Conservation (phyloP, 2,113 vertebrate species). For the Muscicapa adusta region DNA sequence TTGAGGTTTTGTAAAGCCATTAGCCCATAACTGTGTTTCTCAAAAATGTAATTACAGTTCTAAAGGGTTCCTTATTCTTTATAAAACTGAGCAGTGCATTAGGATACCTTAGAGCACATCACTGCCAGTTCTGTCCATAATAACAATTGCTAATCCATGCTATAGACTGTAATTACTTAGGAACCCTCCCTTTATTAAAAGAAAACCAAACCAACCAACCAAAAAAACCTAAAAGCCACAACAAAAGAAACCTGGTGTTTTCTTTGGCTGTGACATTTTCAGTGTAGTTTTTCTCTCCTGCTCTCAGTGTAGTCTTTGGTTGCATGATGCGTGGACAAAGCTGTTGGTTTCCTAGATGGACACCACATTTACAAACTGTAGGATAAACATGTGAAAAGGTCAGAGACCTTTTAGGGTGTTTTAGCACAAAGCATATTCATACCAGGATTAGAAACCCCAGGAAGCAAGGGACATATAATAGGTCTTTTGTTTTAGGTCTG, state of each 20-base stretch:
- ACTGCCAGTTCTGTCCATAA: not conserved
- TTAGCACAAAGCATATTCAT: not conserved
- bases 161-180: not conserved
- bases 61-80: not conserved
- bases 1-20: not conserved
- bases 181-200: not conserved
- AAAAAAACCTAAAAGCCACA: too few relatives aligned
- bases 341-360: not conserved
- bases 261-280: not conserved
- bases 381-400: not conserved
- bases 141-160: not conserved
- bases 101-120: not conserved
- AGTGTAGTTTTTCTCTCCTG: not conserved
- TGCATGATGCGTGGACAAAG: not conserved
- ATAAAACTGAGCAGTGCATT: not conserved
- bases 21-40: not conserved
- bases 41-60: not conserved
- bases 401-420: not conserved
- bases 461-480: not conserved
- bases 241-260: not conserved
- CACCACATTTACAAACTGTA: not conserved
- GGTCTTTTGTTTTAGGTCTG: not conserved
- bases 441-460: not conserved
- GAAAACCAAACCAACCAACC: not conserved
- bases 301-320: not conserved